phyloP scores from a whole-genome alignment of 2,888 invertebrate species.

The Fabriciana adippe region DNA sequence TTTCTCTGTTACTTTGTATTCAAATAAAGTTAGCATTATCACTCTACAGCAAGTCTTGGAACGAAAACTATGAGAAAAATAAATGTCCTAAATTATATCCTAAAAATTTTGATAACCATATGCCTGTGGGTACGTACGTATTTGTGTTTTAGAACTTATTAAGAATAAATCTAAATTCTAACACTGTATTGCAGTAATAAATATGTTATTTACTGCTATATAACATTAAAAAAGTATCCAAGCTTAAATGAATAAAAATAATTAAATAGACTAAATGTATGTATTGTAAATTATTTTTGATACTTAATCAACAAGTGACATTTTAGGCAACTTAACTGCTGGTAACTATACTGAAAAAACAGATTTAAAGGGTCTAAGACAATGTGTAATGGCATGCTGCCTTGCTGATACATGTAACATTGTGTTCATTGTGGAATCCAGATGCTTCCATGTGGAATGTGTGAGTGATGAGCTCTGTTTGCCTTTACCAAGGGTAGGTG shows the following conservation, averaged over 20 bases:
- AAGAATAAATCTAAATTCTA: neutral
- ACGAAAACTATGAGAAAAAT: slow-evolving; percentile 74
- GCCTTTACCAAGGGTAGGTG: slow-evolving; percentile 81
- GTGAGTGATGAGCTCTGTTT: slow-evolving; percentile 86
- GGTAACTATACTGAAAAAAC: slow-evolving; percentile 84
- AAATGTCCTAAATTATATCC: slow-evolving; percentile 81
- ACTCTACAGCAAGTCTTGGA: slow-evolving; percentile 73
- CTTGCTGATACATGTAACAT: slow-evolving; percentile 87
- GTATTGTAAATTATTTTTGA: neutral
- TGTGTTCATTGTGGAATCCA: slow-evolving; percentile 88
- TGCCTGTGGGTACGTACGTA: slow-evolving; percentile 77
- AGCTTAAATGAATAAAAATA: no score
- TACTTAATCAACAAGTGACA: neutral
- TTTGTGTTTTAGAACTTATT: slow-evolving; percentile 7
- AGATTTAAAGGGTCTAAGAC: slow-evolving; percentile 77
- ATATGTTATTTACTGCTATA: no score
- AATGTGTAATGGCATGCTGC: slow-evolving; percentile 87
- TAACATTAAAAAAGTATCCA: no score
- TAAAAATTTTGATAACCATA: slow-evolving; percentile 79
- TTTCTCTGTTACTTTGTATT: slow-evolving; percentile 53
- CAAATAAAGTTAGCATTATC: slow-evolving; percentile 57
- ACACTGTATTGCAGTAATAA: no score
- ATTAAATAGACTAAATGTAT: no score
- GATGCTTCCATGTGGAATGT: slow-evolving; percentile 90
- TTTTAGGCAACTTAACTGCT: slow-evolving; percentile 78